These are phyloP conservation scores for Gobio occitaniae DNA, from an alignment of 2,797 vertebrate species.

Conservation along the genomic window DNA sequence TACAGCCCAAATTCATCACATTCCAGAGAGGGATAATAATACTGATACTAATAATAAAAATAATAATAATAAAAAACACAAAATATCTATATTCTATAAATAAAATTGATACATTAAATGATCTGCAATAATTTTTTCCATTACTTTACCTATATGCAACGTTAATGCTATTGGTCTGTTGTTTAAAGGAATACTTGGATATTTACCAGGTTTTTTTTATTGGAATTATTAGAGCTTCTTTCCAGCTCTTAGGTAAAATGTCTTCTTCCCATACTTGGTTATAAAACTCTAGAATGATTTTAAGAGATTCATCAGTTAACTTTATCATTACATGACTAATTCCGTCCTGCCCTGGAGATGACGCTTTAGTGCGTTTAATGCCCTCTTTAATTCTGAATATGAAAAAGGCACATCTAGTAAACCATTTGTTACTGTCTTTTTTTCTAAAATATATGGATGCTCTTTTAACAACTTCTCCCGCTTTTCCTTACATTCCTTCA, in stretches of 20 bases:
- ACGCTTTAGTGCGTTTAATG: neutral
- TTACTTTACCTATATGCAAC: neutral
- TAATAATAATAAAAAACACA: too few relatives aligned
- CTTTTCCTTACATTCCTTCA: too few relatives aligned
- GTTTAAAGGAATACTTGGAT: neutral
- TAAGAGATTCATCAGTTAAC: neutral
- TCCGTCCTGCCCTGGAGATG: neutral
- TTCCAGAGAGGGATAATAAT: too few relatives aligned
- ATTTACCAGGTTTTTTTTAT: neutral
- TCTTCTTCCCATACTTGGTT: neutral
- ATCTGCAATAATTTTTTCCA: neutral
- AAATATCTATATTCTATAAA: too few relatives aligned
- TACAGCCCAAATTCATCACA: too few relatives aligned
- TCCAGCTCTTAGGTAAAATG: neutral
- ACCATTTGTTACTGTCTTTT: too few relatives aligned
- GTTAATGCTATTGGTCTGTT: neutral
- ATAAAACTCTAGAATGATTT: neutral
- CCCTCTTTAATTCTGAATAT: too few relatives aligned
- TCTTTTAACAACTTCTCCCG: too few relatives aligned
- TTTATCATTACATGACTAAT: neutral
- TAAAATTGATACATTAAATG: too few relatives aligned
- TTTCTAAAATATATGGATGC: too few relatives aligned
- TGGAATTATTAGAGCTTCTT: neutral
- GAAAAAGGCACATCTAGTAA: too few relatives aligned
- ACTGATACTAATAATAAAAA: too few relatives aligned